Base-by-base conservation (phyloP, 2,888 invertebrate species). In the Argyresthia albistria region DNA sequence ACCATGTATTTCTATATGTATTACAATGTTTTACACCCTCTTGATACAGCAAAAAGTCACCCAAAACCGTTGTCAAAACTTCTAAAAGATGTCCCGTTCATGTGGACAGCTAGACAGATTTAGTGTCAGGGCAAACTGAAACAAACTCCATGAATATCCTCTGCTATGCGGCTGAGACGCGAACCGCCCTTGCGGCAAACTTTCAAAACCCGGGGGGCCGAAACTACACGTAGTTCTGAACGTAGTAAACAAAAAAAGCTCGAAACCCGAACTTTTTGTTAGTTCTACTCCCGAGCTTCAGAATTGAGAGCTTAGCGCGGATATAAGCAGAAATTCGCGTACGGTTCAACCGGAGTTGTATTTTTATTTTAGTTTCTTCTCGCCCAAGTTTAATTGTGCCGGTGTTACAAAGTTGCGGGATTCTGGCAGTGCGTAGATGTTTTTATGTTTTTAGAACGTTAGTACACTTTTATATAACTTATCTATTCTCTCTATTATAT, bases 261-360 rank as follows among this genome's bases (percentile, higher is more conserved):
- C 25, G 25, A 25, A 25, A 6, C 25, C 25, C 15, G 12, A 50
- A 50, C 42, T 50, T 50, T 50, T 50, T 35, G 50, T 15, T 50
- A 42, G 42, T 50, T 42, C 37, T 50, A 8, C 42, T 9, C 14
- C 35, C n/a, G 36, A 36, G 12, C 37, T 37, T 10, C 12, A 12
- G 36, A 37, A 48, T 48, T 48, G 48, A 48, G 37, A 48, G 48
- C 48, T 48, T 48, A 48, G 36, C 48, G 37, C 15, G 48, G 48
- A 14, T 48, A 48, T 48, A 45, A 45, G 45, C 14, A 12, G 46
- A 35, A 46, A 25, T 46, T 46, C 10, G 46, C 25, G 16, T 16
- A 46, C 25, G 45, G 8, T 11, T 25, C 46, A 39, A 39, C 39
- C n/a, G 3, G 25, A 6, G 25, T 25, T 25, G 25, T 25, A 25